A percentile compares a stretch with the other conserved stretches of the same genome.
Evolutionary conservation across 2,113 vertebrate genomes (phyloP).

Genomic region (Spea bombifrons): DNA sequence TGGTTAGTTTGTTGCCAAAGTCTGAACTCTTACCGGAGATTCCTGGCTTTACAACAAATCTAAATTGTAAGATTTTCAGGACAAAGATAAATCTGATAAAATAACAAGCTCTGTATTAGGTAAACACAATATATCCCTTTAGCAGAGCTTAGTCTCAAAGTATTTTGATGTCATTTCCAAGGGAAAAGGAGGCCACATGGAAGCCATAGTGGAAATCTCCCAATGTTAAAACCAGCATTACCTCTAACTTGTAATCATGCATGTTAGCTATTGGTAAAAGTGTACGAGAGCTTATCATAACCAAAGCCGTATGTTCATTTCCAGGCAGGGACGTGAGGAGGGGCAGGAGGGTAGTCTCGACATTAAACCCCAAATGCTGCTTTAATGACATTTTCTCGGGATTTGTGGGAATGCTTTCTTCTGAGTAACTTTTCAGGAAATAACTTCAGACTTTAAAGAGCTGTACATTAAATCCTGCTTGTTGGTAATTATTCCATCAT

Average conservation of each 20-base stretch:
- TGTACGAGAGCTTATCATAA: conserved; percentile 11
- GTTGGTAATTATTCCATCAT: conserved; percentile 41
- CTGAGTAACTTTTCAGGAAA: conserved; percentile 40
- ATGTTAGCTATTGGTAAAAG: conserved; percentile 10
- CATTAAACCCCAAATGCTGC: conserved; percentile 36
- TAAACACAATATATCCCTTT: too few species aligned
- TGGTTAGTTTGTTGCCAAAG: too few species aligned
- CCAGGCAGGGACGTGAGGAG: conserved; percentile 10
- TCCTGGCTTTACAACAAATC: background rate
- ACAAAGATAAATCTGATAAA: background rate
- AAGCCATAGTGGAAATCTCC: background rate
- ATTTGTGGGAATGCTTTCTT: conserved; percentile 41
- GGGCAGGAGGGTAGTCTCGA: background rate
- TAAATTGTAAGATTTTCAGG: background rate
- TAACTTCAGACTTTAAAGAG: conserved; percentile 41
- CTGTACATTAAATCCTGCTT: conserved; percentile 34
- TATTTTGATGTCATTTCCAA: background rate
- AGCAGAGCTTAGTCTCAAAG: too few species aligned
- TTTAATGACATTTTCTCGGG: conserved; percentile 40
- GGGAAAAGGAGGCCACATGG: background rate
- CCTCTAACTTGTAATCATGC: background rate
- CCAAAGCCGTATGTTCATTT: conserved; percentile 34
- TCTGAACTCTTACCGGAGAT: too few species aligned
- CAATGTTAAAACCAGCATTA: background rate
- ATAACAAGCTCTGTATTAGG: too few species aligned